A percentile compares a stretch with the other conserved stretches of the same genome.
Conservation (phyloP, 2,888 invertebrate genomes). For the Drosophila acutilabella region DNA sequence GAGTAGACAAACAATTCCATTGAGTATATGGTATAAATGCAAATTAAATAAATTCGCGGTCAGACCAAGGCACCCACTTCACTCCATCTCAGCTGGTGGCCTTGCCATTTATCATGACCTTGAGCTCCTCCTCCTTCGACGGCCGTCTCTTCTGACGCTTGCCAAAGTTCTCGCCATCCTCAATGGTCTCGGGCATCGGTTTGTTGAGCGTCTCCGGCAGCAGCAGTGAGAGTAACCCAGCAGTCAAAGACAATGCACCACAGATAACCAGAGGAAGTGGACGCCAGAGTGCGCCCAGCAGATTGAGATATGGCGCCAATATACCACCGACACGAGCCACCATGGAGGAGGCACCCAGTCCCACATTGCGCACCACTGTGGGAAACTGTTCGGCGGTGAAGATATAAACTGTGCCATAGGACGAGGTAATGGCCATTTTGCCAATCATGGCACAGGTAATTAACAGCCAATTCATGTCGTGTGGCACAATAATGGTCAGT, state of each 20-base stretch:
- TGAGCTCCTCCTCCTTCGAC: conserved; percentile 62
- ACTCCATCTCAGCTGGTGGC: conserved; percentile 1
- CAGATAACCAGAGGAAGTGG: conserved; percentile 91
- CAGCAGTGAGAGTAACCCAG: conserved; percentile 89
- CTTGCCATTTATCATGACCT: conserved; percentile 64
- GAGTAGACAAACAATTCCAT: conserved; percentile 46
- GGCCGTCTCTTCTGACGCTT: conserved; percentile 74
- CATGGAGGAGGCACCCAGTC: conserved; percentile 94
- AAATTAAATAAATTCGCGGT: conserved; percentile 67
- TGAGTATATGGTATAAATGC: conserved; percentile 44
- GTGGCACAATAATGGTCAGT: conserved; percentile 87
- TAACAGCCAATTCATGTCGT: conserved; percentile 86
- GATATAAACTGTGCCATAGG: conserved; percentile 90
- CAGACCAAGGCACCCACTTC: conserved; percentile 6
- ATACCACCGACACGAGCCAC: conserved; percentile 92
- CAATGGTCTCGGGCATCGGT: conserved; percentile 92
- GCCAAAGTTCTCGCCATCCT: conserved; percentile 90
- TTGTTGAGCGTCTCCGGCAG: conserved; percentile 93
- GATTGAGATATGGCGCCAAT: conserved; percentile 91
- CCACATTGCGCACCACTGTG: conserved; percentile 92
- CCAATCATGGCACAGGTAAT: conserved; percentile 90
- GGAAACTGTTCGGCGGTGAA: conserved; percentile 91
- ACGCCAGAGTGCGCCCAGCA: conserved; percentile 87
- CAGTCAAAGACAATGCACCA: conserved; percentile 90
- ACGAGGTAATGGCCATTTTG: conserved; percentile 90